Conservation (phyloP, 2,797 vertebrate genomes). For the Enteromius argenteus region DNA sequence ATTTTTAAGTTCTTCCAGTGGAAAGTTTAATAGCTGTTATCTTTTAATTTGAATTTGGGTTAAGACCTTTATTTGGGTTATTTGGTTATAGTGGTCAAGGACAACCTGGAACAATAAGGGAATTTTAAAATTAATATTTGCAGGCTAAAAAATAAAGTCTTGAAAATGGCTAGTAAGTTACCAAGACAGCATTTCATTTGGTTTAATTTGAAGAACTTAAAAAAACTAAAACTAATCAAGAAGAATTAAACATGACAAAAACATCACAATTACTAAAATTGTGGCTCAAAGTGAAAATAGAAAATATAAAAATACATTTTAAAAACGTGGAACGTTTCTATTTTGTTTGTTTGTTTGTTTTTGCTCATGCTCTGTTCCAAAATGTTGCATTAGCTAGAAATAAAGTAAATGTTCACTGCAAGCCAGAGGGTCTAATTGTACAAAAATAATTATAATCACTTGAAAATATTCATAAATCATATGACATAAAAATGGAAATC, state of each 20-base stretch:
- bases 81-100: neutral
- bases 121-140: neutral
- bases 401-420: neutral
- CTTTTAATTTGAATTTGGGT: too few relatives aligned
- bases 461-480: neutral
- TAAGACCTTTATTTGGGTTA: neutral
- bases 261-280: too few relatives aligned
- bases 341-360: neutral
- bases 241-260: too few relatives aligned
- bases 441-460: neutral
- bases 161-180: neutral
- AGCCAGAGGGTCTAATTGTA: neutral
- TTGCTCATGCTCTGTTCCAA: neutral
- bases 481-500: neutral
- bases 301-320: neutral
- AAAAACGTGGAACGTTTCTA: neutral
- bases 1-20: neutral
- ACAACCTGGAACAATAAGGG: neutral
- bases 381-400: neutral
- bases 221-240: too few relatives aligned
- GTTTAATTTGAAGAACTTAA: too few relatives aligned
- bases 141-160: neutral
- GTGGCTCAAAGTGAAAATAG: neutral
- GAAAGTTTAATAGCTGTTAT: neutral
- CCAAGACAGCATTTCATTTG: too few relatives aligned